Evolutionary conservation across 2,888 invertebrate species (phyloP).

Genomic region (Ichneumoninae sp.): DNA sequence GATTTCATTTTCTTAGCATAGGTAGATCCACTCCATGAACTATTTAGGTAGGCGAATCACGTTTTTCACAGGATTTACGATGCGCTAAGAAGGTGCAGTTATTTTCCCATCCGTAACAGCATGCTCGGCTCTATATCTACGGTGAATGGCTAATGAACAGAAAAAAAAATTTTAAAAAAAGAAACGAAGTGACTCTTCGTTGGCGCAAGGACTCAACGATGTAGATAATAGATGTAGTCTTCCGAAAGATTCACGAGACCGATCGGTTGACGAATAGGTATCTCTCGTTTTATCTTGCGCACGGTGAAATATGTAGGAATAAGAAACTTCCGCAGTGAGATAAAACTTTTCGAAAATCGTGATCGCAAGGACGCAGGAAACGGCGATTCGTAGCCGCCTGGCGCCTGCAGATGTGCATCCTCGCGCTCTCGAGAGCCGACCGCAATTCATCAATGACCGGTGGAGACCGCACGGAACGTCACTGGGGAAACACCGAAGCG

Average conservation of each 20-base stretch:
- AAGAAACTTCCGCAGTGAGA: conserved; percentile 42
- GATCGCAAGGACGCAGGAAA: conserved; percentile 35
- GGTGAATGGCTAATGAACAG: conserved; percentile 46
- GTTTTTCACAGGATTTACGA: conserved; percentile 63
- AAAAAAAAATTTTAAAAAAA: conserved; percentile 7
- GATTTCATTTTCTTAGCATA: conserved; percentile 11
- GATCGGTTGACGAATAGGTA: conserved; percentile 49
- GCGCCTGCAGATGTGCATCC: conserved; percentile 36
- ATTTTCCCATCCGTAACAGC: conserved; percentile 60
- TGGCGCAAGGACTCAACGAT: not conserved
- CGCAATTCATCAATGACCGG: conserved; percentile 66
- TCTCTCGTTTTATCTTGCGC: conserved; percentile 36
- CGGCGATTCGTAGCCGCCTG: conserved; percentile 16
- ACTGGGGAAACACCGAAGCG: conserved; percentile 47
- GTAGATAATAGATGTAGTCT: conserved; percentile 3
- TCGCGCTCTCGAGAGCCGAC: conserved; percentile 46
- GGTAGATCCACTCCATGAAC: conserved; percentile 11
- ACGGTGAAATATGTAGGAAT: conserved; percentile 28
- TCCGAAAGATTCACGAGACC: conserved; percentile 26
- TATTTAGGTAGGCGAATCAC: conserved; percentile 45
- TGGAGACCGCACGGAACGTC: conserved; percentile 38
- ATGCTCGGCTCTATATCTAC: conserved; percentile 38
- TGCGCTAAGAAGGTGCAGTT: conserved; percentile 64
- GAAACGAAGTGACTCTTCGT: not conserved
- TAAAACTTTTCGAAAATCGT: conserved; percentile 59